Conservation (phyloP, 2,888 invertebrate species). For the Hesperia comma region DNA sequence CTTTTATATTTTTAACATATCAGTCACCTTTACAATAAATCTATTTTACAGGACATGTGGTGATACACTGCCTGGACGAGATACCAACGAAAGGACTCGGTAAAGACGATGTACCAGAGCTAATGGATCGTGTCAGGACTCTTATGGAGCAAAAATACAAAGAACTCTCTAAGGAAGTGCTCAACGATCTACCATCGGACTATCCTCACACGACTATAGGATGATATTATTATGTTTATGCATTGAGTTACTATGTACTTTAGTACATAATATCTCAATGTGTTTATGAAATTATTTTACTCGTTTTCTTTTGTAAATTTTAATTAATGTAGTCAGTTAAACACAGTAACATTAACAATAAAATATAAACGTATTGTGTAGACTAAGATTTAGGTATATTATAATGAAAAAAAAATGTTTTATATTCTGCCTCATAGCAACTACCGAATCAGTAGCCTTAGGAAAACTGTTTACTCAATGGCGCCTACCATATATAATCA, state of each 20-base stretch:
- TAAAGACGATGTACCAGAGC: slow-evolving; percentile 71
- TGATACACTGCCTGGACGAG: slow-evolving; percentile 79
- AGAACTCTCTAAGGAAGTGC: slow-evolving; percentile 72
- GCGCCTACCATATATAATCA: no score
- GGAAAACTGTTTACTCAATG: no score
- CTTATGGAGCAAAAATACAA: slow-evolving; percentile 75
- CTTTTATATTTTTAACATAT: no score
- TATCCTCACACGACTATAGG: slow-evolving; percentile 59
- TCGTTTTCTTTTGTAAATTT: no score
- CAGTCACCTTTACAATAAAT: not conserved
- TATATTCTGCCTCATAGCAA: no score
- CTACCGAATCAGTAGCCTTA: no score
- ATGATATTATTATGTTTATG: not conserved
- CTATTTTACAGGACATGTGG: slow-evolving; percentile 73
- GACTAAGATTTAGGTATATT: no score
- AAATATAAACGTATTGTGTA: no score
- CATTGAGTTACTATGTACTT: no score
- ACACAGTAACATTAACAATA: not conserved
- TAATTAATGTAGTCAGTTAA: not conserved
- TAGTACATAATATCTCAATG: no score
- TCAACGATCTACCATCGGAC: slow-evolving; percentile 65
- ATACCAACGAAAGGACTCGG: slow-evolving; percentile 75
- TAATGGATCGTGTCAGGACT: slow-evolving; percentile 68
- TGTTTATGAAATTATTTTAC: not conserved
- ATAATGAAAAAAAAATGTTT: no score